Conservation (phyloP, 2,113 vertebrate genomes). For the Erinaceus europaeus region DNA sequence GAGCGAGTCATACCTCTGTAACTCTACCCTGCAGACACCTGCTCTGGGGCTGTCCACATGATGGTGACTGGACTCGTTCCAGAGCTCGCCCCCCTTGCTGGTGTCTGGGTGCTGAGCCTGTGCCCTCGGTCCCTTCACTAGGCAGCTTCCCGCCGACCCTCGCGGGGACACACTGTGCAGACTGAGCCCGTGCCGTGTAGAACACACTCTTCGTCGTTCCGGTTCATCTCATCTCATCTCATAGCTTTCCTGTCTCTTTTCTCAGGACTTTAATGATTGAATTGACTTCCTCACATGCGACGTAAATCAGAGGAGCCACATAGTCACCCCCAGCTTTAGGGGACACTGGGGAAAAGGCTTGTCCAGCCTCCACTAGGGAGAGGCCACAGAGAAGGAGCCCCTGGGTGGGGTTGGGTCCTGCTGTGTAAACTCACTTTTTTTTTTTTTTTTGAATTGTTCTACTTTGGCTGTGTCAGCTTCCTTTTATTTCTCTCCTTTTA, state of each 20-base stretch:
- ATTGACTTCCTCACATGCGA: neutral
- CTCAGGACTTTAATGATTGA: neutral
- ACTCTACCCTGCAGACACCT: neutral
- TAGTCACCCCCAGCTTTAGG: neutral
- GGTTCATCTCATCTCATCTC: neutral
- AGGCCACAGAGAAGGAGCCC: neutral
- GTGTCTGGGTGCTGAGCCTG: neutral
- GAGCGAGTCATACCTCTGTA: neutral
- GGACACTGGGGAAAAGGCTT: neutral
- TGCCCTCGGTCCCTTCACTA: neutral
- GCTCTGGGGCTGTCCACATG: neutral
- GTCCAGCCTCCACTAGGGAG: neutral
- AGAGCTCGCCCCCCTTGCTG: neutral
- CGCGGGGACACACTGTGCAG: neutral
- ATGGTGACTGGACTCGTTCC: neutral
- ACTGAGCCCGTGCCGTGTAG: neutral
- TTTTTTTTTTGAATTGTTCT: too few species aligned
- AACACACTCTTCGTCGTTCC: neutral
- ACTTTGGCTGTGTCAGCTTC: neutral
- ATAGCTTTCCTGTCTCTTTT: neutral
- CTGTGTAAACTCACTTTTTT: neutral
- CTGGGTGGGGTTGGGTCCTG: neutral
- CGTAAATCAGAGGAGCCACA: neutral
- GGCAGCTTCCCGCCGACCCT: neutral
- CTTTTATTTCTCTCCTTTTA: constrained; percentile 2